Evolutionary conservation across 1,140 invertebrate species (phyloP).

Genomic region (Chironomus striatipennis): DNA sequence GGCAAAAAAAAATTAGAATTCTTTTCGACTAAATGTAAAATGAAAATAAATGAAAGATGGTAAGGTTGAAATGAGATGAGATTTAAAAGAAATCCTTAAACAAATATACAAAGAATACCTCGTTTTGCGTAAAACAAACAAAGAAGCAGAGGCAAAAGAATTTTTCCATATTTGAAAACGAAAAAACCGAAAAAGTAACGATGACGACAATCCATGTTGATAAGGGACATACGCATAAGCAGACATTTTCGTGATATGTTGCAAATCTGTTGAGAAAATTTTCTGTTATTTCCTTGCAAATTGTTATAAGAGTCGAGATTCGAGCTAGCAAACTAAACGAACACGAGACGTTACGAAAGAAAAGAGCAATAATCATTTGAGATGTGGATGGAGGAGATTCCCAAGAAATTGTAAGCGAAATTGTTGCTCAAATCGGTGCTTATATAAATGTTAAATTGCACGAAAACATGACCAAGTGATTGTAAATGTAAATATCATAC

Average conservation of each 20-base stretch:
- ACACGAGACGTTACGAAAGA: not conserved
- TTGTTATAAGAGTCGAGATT: too few species aligned
- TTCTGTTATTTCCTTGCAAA: too few species aligned
- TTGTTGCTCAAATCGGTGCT: slow-evolving; percentile 5
- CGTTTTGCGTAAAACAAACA: not conserved
- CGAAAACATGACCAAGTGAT: slow-evolving; percentile 21
- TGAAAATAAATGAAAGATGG: too few species aligned
- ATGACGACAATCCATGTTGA: not conserved
- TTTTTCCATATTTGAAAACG: not conserved
- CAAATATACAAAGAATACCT: not conserved
- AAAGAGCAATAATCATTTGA: not conserved
- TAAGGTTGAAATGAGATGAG: too few species aligned
- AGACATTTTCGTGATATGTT: too few species aligned
- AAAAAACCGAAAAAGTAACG: not conserved
- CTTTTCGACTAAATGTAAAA: too few species aligned
- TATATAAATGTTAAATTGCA: slow-evolving; percentile 20
- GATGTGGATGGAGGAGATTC: not conserved
- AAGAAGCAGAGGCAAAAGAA: not conserved
- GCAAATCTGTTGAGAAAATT: too few species aligned
- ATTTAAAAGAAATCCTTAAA: not conserved
- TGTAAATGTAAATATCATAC: slow-evolving; percentile 22
- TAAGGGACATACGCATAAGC: not conserved
- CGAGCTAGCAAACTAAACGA: too few species aligned
- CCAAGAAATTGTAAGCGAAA: not conserved
- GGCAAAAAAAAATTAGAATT: too few species aligned